Base-by-base conservation (phyloP, 2,888 invertebrate species). In the Drosophila neonasuta region DNA sequence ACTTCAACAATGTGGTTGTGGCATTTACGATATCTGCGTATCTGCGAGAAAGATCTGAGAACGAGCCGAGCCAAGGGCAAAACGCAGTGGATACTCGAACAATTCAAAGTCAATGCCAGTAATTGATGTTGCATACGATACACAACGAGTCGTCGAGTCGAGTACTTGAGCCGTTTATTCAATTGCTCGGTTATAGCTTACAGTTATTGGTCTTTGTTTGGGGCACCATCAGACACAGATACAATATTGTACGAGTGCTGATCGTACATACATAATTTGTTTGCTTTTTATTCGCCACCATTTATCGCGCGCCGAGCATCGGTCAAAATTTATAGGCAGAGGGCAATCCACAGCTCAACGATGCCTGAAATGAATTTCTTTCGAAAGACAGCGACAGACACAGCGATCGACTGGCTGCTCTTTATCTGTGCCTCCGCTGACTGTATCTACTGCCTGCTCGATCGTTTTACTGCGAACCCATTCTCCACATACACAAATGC, bases 21-120 rank as follows among this genome's bases (percentile, higher is more conserved):
- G 36, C n/a, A 36, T 36, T 36, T 36, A n/a, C 36, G 5, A 8
- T n/a, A 29, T 34, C 30, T 36, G 6, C n/a, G 5, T 57, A 57
- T 57, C 48, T 41, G 20, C 15, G 15, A 30, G 39, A 39, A 10
- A 10, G 29, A 60, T 52, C 45, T 30, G 11, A 45, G 17, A 41
- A 41, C 15, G 15, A 6, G 11, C 34, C 24, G 36, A 30, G 41
- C 58, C 61, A 62, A 59, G 73, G 76, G 61, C 66, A 54, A 24
- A 62, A 36, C 32, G 20, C 39, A 49, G 59, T 59, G 44, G 29
- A 30, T 24, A 57, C n/a, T 36, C 36, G 36, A 36, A 36, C 59
- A 68, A 68, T 86, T 81, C 86, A 81, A 86, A 82, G 81, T 86
- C 81, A 81, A 85, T 81, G 86, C 34, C 79, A 69, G 51, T 71